Percentiles rank a stretch among this genome's conserved stretches.
Conservation (phyloP, 2,797 vertebrate genomes). For the Peromyscus eremicus region DNA sequence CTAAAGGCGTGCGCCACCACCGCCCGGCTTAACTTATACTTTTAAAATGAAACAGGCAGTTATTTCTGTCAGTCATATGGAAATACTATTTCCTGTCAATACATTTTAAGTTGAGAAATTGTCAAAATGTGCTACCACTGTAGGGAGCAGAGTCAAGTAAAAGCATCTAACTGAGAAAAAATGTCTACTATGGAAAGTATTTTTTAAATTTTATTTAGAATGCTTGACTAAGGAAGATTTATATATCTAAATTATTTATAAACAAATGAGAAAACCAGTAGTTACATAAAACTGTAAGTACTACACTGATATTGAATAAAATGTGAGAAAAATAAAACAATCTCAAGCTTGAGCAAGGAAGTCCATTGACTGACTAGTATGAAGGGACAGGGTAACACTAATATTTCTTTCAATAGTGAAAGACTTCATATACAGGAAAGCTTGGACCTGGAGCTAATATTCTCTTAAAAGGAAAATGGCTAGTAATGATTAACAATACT, state of each 20-base stretch:
- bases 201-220: constrained; percentile 71
- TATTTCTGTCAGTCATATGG: constrained; percentile 72
- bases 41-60: constrained; percentile 71
- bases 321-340: not conserved
- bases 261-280: constrained; percentile 40
- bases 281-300: not conserved
- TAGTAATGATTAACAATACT: not conserved
- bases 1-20: too few relatives aligned
- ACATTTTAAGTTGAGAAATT: constrained; percentile 71
- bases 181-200: constrained; percentile 73
- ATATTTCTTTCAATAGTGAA: not conserved
- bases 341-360: not conserved
- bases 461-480: not conserved
- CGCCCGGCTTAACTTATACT: constrained; percentile 75
- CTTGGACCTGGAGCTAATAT: not conserved
- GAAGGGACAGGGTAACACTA: not conserved
- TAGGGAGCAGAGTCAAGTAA: constrained; percentile 71
- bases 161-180: constrained; percentile 73
- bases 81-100: constrained; percentile 62
- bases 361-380: not conserved
- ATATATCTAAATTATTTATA: constrained; percentile 67
- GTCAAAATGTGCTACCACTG: constrained; percentile 81
- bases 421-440: not conserved
- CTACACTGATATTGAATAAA: not conserved
- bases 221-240: constrained; percentile 59